Conservation (phyloP, 2,888 invertebrate species). For the Charanyca ferruginea region DNA sequence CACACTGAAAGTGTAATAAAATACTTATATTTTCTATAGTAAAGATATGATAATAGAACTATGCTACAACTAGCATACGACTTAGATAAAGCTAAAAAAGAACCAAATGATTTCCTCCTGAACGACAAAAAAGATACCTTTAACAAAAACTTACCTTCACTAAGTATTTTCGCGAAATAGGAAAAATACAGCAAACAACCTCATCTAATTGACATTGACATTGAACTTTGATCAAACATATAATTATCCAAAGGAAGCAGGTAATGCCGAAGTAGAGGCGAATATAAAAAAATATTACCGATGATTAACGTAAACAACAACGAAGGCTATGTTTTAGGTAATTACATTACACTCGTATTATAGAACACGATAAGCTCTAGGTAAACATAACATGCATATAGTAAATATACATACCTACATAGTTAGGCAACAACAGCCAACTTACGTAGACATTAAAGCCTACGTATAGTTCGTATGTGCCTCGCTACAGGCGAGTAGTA, state of each 20-base stretch:
- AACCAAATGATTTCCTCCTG: conserved; percentile 8
- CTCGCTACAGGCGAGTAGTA: no score
- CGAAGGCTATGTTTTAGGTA: conserved; percentile 45
- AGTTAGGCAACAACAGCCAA: conserved; percentile 3
- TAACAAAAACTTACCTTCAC: background rate
- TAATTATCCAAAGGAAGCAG: conserved; percentile 48
- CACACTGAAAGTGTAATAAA: background rate
- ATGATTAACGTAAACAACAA: conserved; percentile 39
- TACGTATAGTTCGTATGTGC: conserved; percentile 1
- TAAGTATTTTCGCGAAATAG: conserved; percentile 31
- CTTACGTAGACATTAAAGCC: background rate
- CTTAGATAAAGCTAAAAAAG: background rate
- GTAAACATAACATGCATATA: conserved; percentile 18
- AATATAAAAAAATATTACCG: conserved; percentile 33
- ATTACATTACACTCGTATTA: conserved; percentile 37
- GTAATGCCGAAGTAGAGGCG: conserved; percentile 30
- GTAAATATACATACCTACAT: background rate
- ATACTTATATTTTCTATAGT: background rate
- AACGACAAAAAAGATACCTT: background rate
- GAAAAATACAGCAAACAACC: conserved; percentile 26
- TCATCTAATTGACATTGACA: conserved; percentile 37
- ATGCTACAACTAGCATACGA: background rate
- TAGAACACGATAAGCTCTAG: conserved; percentile 35
- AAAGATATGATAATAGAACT: background rate
- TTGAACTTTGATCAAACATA: conserved; percentile 60